Conservation (phyloP, 2,113 vertebrate species). For the Promerops cafer region DNA sequence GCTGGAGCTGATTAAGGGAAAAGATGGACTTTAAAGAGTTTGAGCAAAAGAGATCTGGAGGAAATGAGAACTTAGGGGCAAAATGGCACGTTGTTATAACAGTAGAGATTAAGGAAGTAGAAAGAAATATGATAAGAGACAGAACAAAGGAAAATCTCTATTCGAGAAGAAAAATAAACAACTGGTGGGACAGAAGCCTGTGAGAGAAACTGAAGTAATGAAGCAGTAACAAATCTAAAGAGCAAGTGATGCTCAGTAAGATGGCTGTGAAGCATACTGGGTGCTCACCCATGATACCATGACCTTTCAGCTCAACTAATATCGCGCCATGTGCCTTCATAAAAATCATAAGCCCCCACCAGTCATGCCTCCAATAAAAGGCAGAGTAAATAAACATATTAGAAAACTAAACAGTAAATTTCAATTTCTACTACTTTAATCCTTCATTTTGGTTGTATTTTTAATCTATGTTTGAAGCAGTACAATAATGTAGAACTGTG, state of each 20-base stretch:
- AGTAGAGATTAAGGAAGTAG: neutral
- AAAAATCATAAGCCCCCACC: neutral
- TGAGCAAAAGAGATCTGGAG: neutral
- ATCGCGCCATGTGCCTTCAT: neutral
- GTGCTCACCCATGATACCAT: neutral
- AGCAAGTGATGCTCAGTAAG: neutral
- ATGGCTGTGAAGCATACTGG: neutral
- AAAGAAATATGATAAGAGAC: neutral
- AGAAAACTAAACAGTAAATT: neutral
- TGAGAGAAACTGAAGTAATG: neutral
- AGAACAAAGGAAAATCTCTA: neutral
- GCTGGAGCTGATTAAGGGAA: neutral
- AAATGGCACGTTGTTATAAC: neutral
- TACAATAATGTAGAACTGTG: neutral
- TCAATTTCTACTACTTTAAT: neutral
- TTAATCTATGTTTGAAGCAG: neutral
- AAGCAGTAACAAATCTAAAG: neutral
- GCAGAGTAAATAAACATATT: neutral
- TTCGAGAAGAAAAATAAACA: neutral
- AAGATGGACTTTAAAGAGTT: neutral
- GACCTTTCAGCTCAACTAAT: neutral
- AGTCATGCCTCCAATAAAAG: neutral
- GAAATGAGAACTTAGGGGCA: neutral
- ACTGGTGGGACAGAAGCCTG: neutral
- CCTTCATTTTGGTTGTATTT: neutral